Evolutionary conservation across 1,140 invertebrate genomes (phyloP).

Genomic region (Camponotus pennsylvanicus): DNA sequence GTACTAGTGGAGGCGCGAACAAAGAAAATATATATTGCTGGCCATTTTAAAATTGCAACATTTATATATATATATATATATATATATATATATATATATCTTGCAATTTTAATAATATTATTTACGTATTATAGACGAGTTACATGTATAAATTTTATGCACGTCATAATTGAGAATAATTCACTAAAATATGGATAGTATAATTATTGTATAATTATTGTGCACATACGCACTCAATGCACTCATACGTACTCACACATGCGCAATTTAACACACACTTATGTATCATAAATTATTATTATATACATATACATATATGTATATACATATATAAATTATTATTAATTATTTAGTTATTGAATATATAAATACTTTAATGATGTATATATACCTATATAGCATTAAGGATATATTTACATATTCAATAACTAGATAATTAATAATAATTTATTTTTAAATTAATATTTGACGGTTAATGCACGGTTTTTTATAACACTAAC

Average conservation of each 20-base stretch:
- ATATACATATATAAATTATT: not conserved
- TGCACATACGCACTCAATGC: no score
- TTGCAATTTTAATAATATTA: no score
- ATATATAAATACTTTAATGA: not conserved
- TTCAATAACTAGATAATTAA: constrained; percentile 3
- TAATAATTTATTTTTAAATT: constrained; percentile 26
- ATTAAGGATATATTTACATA: not conserved
- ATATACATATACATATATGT: not conserved
- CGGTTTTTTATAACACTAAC: not conserved
- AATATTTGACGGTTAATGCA: not conserved
- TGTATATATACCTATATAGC: not conserved
- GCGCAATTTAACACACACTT: no score
- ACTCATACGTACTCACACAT: no score
- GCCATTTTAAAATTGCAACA: no score
- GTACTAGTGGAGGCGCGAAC: constrained; percentile 56
- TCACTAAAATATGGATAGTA: not conserved
- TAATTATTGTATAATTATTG: not conserved
- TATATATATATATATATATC: no score
- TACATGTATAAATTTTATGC: no score
- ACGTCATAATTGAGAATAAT: not conserved
- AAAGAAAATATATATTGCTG: constrained; percentile 66
- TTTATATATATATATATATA: no score
- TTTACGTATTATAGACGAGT: no score
- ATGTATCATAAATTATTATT: not conserved
- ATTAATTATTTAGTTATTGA: no score